Evolutionary conservation across 2,888 invertebrate species (phyloP).

Genomic region (Drosophila histrio): DNA sequence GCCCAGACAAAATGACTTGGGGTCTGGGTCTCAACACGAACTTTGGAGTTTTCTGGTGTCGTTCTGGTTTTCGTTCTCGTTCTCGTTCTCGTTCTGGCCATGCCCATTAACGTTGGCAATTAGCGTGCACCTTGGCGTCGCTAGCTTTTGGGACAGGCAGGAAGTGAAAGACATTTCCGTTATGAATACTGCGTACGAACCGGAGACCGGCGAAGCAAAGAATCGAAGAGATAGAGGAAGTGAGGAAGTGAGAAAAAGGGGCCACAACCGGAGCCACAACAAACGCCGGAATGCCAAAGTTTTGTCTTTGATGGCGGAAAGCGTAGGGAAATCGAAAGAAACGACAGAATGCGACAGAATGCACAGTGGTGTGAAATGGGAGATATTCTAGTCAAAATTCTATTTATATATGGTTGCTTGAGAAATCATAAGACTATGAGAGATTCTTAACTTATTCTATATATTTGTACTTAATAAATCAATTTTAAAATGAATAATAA

Average conservation of each 20-base stretch:
- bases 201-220: neutral
- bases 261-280: slow-evolving; percentile 32
- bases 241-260: neutral
- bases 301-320: slow-evolving; percentile 64
- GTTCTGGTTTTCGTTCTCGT: neutral
- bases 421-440: too few species aligned
- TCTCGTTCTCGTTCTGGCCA: slow-evolving; percentile 22
- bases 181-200: slow-evolving; percentile 52
- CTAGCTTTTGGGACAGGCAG: slow-evolving; percentile 33
- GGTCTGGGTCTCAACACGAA: slow-evolving; percentile 3
- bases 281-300: slow-evolving; percentile 61
- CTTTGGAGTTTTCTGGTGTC: slow-evolving; percentile 2
- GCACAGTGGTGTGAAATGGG: neutral
- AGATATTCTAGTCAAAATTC: too few species aligned
- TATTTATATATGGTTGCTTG: too few species aligned
- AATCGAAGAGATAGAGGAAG: neutral
- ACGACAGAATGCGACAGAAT: neutral
- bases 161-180: slow-evolving; percentile 65
- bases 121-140: slow-evolving; percentile 55
- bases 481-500: too few species aligned
- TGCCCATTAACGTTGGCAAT: slow-evolving; percentile 58
- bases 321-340: slow-evolving; percentile 3
- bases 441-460: too few species aligned
- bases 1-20: slow-evolving; percentile 8
- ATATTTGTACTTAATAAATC: too few species aligned